Percentiles rank a stretch among this genome's conserved stretches.
Conservation (phyloP, 2,888 invertebrate genomes). For the Himalopsyche japonica region DNA sequence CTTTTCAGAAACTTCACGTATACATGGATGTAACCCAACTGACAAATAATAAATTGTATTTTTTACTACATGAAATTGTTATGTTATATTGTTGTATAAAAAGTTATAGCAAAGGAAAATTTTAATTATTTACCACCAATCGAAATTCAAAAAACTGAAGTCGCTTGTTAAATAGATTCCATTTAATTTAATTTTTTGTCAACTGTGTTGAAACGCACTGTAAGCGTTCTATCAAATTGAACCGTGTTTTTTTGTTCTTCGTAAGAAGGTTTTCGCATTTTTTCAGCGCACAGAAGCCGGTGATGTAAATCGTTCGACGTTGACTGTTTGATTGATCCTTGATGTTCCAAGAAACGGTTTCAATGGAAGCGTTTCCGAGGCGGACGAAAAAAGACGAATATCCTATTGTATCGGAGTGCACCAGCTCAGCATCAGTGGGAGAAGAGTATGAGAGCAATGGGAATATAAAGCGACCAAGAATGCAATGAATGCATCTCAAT, state of each 20-base stretch:
- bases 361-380: neutral
- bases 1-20: too few relatives aligned
- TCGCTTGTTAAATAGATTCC: too few relatives aligned
- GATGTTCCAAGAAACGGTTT: neutral
- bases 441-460: neutral
- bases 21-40: too few relatives aligned
- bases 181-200: too few relatives aligned
- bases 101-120: too few relatives aligned
- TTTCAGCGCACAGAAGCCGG: neutral
- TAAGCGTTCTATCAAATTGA: too few relatives aligned
- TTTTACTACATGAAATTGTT: too few relatives aligned
- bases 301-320: neutral
- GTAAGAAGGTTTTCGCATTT: neutral
- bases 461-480: neutral
- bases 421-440: neutral
- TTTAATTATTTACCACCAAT: too few relatives aligned
- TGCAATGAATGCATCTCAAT: slow-evolving; percentile 17
- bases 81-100: too few relatives aligned
- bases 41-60: too few relatives aligned
- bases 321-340: neutral
- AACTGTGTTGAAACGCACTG: too few relatives aligned
- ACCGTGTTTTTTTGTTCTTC: neutral
- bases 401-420: neutral
- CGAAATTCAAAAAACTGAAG: too few relatives aligned
- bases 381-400: neutral